Evolutionary conservation across 1,140 invertebrate genomes (phyloP).

Genomic region (Drosophila funebris): DNA sequence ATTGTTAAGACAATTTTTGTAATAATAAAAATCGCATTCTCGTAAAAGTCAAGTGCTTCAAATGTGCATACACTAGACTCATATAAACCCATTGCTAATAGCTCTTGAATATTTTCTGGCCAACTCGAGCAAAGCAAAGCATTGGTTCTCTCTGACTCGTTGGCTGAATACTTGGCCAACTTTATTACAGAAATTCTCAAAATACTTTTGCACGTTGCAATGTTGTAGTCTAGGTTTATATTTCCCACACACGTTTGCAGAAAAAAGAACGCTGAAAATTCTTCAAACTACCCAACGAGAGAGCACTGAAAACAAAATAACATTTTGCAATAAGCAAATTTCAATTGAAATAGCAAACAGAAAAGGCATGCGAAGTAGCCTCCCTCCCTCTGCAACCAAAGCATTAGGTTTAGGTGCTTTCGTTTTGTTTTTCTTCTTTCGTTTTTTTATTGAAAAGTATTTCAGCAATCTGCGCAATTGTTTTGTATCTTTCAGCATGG

Average conservation of each 20-base stretch:
- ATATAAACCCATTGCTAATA: conserved; percentile 12
- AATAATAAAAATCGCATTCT: background rate
- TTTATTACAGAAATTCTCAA: conserved; percentile 71
- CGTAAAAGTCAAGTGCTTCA: background rate
- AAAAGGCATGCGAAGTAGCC: conserved; percentile 48
- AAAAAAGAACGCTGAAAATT: conserved; percentile 42
- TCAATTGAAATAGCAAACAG: conserved; percentile 71
- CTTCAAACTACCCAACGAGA: conserved; percentile 48
- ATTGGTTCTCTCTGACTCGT: background rate
- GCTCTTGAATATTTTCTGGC: conserved; percentile 1
- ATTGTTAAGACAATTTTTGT: too few species aligned
- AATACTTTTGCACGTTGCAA: conserved; percentile 55
- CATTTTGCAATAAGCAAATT: conserved; percentile 74
- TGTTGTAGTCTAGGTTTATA: conserved; percentile 42
- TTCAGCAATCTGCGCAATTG: conserved; percentile 53
- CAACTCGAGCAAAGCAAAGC: conserved; percentile 3
- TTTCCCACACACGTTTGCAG: conserved; percentile 32
- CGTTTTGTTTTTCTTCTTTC: background rate
- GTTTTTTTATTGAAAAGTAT: conserved; percentile 45
- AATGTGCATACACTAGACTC: background rate
- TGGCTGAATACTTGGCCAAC: conserved; percentile 54
- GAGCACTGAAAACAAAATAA: conserved; percentile 47
- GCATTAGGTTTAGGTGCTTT: conserved; percentile 18
- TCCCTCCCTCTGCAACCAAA: background rate
- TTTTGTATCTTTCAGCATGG: conserved; percentile 30